Evolutionary conservation across 2,797 vertebrate genomes (phyloP).

Genomic region (Vireo griseus): DNA sequence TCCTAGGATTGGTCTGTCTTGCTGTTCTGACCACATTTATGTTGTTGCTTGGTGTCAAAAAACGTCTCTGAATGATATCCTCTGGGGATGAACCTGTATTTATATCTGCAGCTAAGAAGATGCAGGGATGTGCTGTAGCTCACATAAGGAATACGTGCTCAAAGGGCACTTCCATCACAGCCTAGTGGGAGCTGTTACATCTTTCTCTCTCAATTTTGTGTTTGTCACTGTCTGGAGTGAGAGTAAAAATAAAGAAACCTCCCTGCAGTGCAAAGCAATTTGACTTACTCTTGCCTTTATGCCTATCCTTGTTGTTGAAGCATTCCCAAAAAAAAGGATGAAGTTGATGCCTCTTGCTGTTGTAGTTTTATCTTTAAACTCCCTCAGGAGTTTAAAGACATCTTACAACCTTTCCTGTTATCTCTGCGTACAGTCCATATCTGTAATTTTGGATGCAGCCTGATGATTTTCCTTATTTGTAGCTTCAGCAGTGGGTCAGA

Average conservation of each 20-base stretch:
- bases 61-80: neutral
- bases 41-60: neutral
- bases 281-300: neutral
- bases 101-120: neutral
- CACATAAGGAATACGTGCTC: neutral
- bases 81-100: neutral
- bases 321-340: neutral
- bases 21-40: neutral
- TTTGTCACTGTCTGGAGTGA: neutral
- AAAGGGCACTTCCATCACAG: neutral
- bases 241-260: neutral
- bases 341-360: neutral
- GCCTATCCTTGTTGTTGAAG: neutral
- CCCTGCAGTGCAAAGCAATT: neutral
- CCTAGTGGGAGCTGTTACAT: neutral
- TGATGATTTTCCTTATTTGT: neutral
- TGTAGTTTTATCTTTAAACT: neutral
- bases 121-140: neutral
- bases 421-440: neutral
- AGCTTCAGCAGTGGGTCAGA: neutral
- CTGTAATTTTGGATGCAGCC: neutral
- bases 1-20: neutral
- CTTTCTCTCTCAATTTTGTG: neutral
- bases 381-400: neutral
- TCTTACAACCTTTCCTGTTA: neutral